Evolutionary conservation across 1,140 invertebrate species (phyloP), one percentile per base, ranked within the genome.

Genomic region (Drosophila pachea): DNA sequence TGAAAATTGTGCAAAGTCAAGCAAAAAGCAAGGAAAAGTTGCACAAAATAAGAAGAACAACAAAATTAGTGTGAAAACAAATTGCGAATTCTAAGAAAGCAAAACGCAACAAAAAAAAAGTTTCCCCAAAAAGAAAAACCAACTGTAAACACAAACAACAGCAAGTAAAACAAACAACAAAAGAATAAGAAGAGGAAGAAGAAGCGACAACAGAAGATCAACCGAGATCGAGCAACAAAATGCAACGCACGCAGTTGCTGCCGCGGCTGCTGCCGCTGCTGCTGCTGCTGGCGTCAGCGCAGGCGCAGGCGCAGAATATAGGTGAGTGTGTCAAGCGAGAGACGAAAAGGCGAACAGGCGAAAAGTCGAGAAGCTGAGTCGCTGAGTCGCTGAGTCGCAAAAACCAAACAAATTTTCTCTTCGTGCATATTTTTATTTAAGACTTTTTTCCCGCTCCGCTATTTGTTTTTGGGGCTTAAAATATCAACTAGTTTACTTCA

Each of bases 311-410:
- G 79, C 79, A 83, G 79, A 83, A 83, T 83, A 83, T 83, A 83
- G 79, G 79, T 84, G 79, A 83, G 79, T 83, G 79, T 83, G 79
- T 83, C 79, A 83, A 78, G 79, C 76, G 65, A 84, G 79, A 78
- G 73, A 84, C 73, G 72, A 69, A 68, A 43, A 64, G 64, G 74
- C 66, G 42, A 56, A 45, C 66, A 72, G 43, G 53, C 62, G 53
- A 65, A 61, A 68, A 62, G 33, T 11, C 22, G 22, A 62, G 52
- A 38, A 58, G 56, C 52, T 22, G 22, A 64, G 40, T 16, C 14
- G 29, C 32, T 14, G 7, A 40, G n/a, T 22, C 22, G 14, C 36
- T 60, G 50, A 45, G 36, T 36, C 16, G 38, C 12, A 61, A 35
- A 68, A 49, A 55, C 58, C 62, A 78, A 74, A 82, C 79, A 74